Evolutionary conservation across 35 echinoderm and acorn worm species (phyloP).

Genomic region (Lytechinus pictus): DNA sequence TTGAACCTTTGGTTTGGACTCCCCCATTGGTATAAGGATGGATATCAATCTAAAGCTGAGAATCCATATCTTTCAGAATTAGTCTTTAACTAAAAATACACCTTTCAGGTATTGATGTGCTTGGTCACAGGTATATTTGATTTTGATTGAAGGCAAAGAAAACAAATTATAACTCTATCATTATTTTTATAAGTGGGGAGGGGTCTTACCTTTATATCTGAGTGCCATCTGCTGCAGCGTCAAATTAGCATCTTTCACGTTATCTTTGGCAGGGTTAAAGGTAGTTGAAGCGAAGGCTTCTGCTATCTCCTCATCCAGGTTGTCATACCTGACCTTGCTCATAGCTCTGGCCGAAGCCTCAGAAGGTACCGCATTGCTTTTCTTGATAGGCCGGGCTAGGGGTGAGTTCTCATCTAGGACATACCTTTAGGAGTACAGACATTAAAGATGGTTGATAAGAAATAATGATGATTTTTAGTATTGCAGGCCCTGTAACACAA

Average conservation of each 20-base stretch:
- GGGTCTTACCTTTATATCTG: constrained; percentile 62
- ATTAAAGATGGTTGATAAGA: background rate
- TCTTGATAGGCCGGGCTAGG: constrained; percentile 61
- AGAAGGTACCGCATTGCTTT: constrained; percentile 65
- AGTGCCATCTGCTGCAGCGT: constrained; percentile 64
- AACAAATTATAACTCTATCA: too few relatives aligned
- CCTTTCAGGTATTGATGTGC: too few relatives aligned
- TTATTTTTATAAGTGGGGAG: too few relatives aligned
- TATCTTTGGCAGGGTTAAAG: constrained; percentile 55
- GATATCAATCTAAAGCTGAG: too few relatives aligned
- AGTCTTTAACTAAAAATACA: too few relatives aligned
- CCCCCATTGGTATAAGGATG: too few relatives aligned
- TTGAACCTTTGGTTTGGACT: too few relatives aligned
- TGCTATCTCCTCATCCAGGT: constrained; percentile 63
- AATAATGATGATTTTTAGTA: background rate
- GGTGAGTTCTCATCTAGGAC: constrained; percentile 65
- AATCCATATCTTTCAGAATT: too few relatives aligned
- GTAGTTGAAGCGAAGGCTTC: constrained; percentile 56
- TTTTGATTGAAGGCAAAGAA: too few relatives aligned
- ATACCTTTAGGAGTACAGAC: constrained; percentile 23
- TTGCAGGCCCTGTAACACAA: too few relatives aligned
- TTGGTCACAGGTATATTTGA: too few relatives aligned
- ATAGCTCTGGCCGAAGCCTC: constrained; percentile 57
- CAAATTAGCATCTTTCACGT: constrained; percentile 73
- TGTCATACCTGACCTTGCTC: constrained; percentile 49